A percentile compares a stretch with the other conserved stretches of the same genome.
Conservation (phyloP, 2,113 vertebrate species). For the Trichechus manatus region DNA sequence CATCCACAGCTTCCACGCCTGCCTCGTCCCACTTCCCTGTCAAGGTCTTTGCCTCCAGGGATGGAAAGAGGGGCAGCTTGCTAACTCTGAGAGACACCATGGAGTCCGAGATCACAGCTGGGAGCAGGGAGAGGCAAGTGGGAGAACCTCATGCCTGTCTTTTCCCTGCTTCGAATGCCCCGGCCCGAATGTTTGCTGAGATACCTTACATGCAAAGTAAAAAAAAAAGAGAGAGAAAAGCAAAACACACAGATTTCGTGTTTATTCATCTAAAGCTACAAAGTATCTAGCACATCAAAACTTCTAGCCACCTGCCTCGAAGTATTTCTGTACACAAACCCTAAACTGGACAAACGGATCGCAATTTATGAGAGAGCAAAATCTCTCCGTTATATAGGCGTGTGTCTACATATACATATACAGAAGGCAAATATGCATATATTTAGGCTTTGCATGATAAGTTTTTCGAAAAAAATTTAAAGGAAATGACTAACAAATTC, state of each 20-base stretch:
- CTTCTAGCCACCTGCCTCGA: background rate
- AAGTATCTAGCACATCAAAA: background rate
- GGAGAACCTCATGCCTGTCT: fast-evolving
- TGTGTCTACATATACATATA: no score
- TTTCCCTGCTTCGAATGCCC: background rate
- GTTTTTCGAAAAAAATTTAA: background rate
- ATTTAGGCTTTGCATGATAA: background rate
- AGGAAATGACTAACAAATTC: slow-evolving; percentile 18
- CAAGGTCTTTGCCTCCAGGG: background rate
- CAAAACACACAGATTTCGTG: background rate
- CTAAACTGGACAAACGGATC: background rate
- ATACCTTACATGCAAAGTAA: background rate
- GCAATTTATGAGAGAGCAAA: background rate
- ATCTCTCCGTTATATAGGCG: background rate
- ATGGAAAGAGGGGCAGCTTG: background rate
- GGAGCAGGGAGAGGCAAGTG: background rate
- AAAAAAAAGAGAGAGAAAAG: background rate
- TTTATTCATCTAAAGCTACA: background rate
- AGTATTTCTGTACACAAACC: background rate
- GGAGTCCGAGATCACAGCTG: background rate
- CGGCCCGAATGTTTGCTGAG: background rate
- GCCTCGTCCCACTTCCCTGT: background rate
- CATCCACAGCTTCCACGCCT: background rate
- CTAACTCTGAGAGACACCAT: background rate
- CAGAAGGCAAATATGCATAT: background rate